Evolutionary conservation across 2,113 vertebrate genomes (phyloP), one percentile per base, ranked within the genome.

Genomic region (Ploceus nigricollis): DNA sequence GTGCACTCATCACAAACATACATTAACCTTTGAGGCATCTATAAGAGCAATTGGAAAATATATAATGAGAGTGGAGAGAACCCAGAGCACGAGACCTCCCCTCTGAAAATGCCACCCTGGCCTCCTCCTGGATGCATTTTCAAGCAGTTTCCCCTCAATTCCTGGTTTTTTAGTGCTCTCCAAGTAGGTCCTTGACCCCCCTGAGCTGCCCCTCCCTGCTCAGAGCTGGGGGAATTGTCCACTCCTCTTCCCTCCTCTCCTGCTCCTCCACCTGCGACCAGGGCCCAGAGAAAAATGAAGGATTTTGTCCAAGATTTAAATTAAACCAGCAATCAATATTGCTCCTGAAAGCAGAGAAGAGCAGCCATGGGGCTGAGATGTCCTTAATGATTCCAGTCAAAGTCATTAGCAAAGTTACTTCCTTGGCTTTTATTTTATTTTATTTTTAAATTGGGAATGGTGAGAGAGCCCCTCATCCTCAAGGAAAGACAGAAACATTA

Each of bases 11-110:
- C 95, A 94, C 88, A 92, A 96, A 93, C 93, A 93, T 77, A 82
- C 19, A 96, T 96, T 97, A 96, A 96, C 96, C 96, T 97, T 94
- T 90, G 94, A 91, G 72, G 92, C 82, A 71, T 53, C 87, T 37
- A 47, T n/a, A 92, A 95, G 92, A 92, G 93, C 91, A 81, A 40
- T 13, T 56, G 75, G 40, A 27, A 97, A 87, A 87, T 78, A 82
- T 27, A 23, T 89, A 88, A 92, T 17, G 78, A 92, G 83, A 93
- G 96, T 28, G 10, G 82, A 73, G 93, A 87, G 61, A 70, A 25
- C 12, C 23, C 65, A 13, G 77, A 93, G 83, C 86, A 63, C n/a
- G 15, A 79, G 70, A 68, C 69, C 56, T 87, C 61, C 64, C 80
- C 25, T 17, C 85, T 21, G 80, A 27, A 90, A 81, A 88, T 53